Conservation (phyloP, 2,888 invertebrate genomes). For the Xestia c-nigrum region DNA sequence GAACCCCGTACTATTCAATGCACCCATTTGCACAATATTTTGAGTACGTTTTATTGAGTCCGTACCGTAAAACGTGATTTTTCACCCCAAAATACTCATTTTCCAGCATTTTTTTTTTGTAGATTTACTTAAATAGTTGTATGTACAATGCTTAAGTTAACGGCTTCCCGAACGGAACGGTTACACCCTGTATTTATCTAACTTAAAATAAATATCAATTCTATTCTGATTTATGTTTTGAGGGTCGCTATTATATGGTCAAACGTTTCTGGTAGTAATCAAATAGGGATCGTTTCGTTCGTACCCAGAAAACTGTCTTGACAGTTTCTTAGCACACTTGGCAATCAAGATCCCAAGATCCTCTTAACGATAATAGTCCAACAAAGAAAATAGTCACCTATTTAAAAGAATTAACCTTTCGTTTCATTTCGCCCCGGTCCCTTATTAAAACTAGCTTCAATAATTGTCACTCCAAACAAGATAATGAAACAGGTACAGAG, state of each 20-base stretch:
- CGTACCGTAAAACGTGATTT: too few species aligned
- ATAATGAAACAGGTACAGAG: constrained; percentile 35
- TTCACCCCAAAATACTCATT: too few species aligned
- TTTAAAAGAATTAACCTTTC: constrained; percentile 16
- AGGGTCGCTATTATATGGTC: too few species aligned
- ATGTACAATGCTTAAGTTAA: too few species aligned
- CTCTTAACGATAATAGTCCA: too few species aligned
- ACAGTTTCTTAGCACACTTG: not conserved
- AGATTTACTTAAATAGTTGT: too few species aligned
- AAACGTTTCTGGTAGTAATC: not conserved
- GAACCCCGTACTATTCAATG: too few species aligned
- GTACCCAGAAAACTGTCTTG: not conserved
- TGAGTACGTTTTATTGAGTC: too few species aligned
- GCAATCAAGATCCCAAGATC: not conserved
- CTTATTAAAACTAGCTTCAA: constrained; percentile 39
- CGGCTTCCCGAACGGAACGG: too few species aligned
- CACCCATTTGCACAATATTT: too few species aligned
- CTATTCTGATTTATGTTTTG: not conserved
- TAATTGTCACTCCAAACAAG: constrained; percentile 44
- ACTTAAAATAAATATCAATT: not conserved
- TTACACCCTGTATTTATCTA: not conserved
- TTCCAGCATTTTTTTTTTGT: too few species aligned
- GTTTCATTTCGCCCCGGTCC: constrained; percentile 13
- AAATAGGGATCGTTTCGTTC: not conserved
- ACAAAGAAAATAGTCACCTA: not conserved